phyloP scores from a whole-genome alignment of 2,888 invertebrate species.

The Ectropis crepuscularia region DNA sequence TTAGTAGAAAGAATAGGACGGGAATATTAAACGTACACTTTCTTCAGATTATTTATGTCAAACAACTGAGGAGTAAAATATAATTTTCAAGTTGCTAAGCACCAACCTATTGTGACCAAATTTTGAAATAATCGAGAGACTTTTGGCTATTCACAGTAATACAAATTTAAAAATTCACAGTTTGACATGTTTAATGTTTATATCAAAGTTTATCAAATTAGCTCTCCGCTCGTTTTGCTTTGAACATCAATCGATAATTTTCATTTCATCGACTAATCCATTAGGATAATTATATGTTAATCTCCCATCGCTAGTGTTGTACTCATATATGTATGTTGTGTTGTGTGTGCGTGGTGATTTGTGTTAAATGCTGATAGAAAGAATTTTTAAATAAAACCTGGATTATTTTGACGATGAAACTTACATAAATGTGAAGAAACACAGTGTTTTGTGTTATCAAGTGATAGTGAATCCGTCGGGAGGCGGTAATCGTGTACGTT shows the following conservation, averaged over 20 bases:
- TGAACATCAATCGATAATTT: constrained; percentile 13
- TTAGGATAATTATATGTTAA: constrained; percentile 20
- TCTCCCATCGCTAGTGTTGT: constrained; percentile 56
- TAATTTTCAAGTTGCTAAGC: too few species aligned
- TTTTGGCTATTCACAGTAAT: too few species aligned
- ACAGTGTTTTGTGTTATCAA: constrained; percentile 80
- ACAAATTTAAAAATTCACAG: too few species aligned
- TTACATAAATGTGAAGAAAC: constrained; percentile 81
- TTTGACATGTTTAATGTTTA: too few species aligned
- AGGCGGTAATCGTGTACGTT: constrained; percentile 84
- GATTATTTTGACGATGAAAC: constrained; percentile 79
- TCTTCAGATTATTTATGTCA: too few species aligned
- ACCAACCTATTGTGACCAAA: too few species aligned
- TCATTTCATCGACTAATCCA: constrained; percentile 41
- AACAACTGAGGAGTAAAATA: too few species aligned
- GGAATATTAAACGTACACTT: too few species aligned
- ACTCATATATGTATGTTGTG: constrained; percentile 74
- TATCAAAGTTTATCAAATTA: too few species aligned
- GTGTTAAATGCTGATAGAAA: constrained; percentile 84
- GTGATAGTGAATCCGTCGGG: constrained; percentile 82
- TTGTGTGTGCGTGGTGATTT: constrained; percentile 86
- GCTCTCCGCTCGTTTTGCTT: not conserved
- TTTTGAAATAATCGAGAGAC: too few species aligned
- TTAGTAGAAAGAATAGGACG: too few species aligned
- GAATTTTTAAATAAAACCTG: constrained; percentile 82